Evolutionary conservation across 2,888 invertebrate species (phyloP).

Genomic region (Machimus atricapillus): DNA sequence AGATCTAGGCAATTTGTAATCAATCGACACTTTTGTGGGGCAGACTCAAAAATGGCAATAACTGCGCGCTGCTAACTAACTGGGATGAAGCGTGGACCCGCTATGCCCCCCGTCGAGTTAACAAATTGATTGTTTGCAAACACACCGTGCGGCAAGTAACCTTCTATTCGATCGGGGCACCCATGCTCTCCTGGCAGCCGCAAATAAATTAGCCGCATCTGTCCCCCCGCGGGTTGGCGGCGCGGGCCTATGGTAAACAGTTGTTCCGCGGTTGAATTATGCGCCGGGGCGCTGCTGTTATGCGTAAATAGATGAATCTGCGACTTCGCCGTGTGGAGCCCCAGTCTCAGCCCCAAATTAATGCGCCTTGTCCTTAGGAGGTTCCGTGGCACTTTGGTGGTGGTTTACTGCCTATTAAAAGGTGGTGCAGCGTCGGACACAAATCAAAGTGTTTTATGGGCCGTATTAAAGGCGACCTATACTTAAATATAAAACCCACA

Average conservation of each 20-base stretch:
- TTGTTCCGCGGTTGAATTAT: background rate
- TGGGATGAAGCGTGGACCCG: background rate
- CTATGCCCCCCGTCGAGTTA: background rate
- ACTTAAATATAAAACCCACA: background rate
- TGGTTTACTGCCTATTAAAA: conserved; percentile 24
- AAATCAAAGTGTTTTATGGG: conserved; percentile 29
- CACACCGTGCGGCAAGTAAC: background rate
- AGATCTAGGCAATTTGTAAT: background rate
- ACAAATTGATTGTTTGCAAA: conserved; percentile 37
- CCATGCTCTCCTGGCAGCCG: background rate
- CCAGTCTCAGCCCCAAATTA: background rate
- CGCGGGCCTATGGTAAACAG: background rate
- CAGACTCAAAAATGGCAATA: background rate
- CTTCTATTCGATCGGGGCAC: background rate
- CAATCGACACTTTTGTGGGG: background rate
- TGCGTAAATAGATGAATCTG: conserved; percentile 27
- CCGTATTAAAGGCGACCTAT: background rate
- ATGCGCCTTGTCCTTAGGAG: background rate
- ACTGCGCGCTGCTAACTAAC: background rate
- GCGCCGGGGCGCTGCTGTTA: background rate
- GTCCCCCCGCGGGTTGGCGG: background rate
- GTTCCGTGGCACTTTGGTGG: background rate
- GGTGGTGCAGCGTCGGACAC: conserved; percentile 14
- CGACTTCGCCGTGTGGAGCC: background rate
- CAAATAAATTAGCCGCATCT: conserved; percentile 27